Evolutionary conservation across 2,888 invertebrate genomes (phyloP).

Genomic region (Sympetrum striolatum): DNA sequence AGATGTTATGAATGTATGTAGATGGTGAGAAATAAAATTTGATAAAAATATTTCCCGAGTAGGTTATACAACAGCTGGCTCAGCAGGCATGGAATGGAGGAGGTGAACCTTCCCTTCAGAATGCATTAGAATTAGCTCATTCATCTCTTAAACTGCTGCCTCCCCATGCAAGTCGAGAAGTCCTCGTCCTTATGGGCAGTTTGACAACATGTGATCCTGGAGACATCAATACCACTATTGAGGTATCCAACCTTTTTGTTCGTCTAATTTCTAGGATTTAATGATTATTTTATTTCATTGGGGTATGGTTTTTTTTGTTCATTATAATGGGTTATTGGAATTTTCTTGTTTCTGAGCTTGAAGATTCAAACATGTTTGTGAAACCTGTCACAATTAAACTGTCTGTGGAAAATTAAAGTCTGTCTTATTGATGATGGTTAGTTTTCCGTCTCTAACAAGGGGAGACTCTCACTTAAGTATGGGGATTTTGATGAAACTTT

Average conservation of each 20-base stretch:
- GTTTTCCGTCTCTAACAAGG: no score
- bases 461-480: no score
- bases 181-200: slow-evolving; percentile 90
- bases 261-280: background rate
- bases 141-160: slow-evolving; percentile 87
- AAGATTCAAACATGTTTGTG: no score
- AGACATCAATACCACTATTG: slow-evolving; percentile 85
- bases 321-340: no score
- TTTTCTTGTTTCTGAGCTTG: no score
- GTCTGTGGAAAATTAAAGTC: background rate
- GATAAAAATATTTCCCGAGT: background rate
- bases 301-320: no score
- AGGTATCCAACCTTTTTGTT: slow-evolving; percentile 61
- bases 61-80: slow-evolving; percentile 57
- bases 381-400: no score
- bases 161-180: slow-evolving; percentile 92
- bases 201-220: slow-evolving; percentile 97
- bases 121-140: slow-evolving; percentile 87
- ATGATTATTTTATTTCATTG: background rate
- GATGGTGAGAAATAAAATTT: background rate
- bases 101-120: slow-evolving; percentile 97
- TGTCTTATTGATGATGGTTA: background rate
- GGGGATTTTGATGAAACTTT: no score
- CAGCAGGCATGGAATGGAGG: slow-evolving; percentile 72
- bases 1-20: slow-evolving; percentile 53